Percentiles rank a stretch among this genome's conserved stretches.
These are phyloP conservation scores for Pheucticus melanocephalus DNA, from an alignment of 2,113 vertebrate species.

Conservation along the genomic window DNA sequence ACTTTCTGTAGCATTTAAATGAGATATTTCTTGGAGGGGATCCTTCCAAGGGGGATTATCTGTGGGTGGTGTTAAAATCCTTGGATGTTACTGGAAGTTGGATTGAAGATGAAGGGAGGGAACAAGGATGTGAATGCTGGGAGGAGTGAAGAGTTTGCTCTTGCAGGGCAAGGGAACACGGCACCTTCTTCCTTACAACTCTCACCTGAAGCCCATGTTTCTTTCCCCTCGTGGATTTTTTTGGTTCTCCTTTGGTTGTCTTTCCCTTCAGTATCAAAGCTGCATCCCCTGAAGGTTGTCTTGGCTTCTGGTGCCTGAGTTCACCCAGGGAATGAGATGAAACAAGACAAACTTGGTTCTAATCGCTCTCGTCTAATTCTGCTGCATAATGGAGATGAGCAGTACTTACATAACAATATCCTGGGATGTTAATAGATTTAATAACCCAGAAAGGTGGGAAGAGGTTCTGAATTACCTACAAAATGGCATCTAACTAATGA, in stretches of 20 bases:
- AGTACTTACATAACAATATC: slow-evolving; percentile 64
- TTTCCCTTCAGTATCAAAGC: not conserved
- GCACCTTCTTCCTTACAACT: not conserved
- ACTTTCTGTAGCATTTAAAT: not conserved
- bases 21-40: not conserved
- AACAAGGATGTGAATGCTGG: not conserved
- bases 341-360: slow-evolving; percentile 33
- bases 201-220: not conserved
- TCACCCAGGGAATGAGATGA: slow-evolving; percentile 14
- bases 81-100: not conserved
- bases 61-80: not conserved
- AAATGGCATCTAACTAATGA: slow-evolving; percentile 56
- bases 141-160: not conserved
- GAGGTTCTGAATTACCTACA: slow-evolving; percentile 53
- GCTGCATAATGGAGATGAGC: slow-evolving; percentile 56
- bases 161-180: not conserved
- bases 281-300: not conserved
- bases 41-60: not conserved
- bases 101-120: not conserved
- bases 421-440: slow-evolving; percentile 63
- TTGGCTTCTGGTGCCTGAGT: not conserved
- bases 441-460: slow-evolving; percentile 64
- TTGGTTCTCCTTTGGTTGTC: not conserved
- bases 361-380: slow-evolving; percentile 32
- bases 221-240: rapidly evolving